phyloP scores from a whole-genome alignment of 2,888 invertebrate genomes.

The Chaetogeoica ovagalla region DNA sequence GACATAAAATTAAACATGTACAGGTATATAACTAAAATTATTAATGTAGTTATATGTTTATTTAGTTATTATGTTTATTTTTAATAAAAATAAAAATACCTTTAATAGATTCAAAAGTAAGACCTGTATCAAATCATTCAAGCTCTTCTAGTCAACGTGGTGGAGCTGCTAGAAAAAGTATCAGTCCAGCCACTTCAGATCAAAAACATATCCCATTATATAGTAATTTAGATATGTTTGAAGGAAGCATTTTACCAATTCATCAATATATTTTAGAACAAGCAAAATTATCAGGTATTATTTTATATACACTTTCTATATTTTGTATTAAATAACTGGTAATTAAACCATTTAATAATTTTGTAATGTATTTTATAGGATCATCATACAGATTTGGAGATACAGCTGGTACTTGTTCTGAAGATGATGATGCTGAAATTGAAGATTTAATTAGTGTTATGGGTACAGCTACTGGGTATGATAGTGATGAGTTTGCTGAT shows the following conservation, averaged over 20 bases:
- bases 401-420: conserved; percentile 37
- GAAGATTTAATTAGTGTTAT: conserved; percentile 48
- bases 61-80: no score
- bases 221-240: conserved; percentile 60
- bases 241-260: conserved; percentile 73
- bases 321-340: background rate
- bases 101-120: conserved; percentile 33
- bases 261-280: conserved; percentile 89
- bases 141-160: conserved; percentile 44
- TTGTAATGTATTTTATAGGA: conserved; percentile 3
- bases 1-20: no score
- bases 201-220: conserved; percentile 56
- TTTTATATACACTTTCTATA: background rate
- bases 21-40: no score
- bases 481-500: conserved; percentile 66
- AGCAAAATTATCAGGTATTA: conserved; percentile 71
- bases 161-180: conserved; percentile 41
- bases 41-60: background rate
- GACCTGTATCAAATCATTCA: conserved; percentile 53
- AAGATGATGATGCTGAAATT: conserved; percentile 49
- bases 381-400: conserved; percentile 39
- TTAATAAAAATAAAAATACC: background rate
- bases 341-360: background rate
- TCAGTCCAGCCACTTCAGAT: conserved; percentile 48
- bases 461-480: conserved; percentile 59